Percentiles rank a stretch among this genome's conserved stretches.
Evolutionary conservation across 2,888 invertebrate genomes (phyloP).

Genomic region (Venusia cambrica): DNA sequence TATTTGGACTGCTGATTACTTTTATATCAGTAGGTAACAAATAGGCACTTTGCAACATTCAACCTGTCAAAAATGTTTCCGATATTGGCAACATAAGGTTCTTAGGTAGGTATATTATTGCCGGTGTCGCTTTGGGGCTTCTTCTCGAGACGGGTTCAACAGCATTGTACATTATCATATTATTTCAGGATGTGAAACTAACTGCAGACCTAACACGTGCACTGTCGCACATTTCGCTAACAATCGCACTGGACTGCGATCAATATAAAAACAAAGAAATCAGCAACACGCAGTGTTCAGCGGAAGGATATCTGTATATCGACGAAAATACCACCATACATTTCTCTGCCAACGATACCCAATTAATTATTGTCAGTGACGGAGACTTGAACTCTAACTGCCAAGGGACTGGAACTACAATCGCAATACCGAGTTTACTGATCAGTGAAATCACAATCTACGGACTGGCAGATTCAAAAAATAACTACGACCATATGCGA

Average conservation of each 20-base stretch:
- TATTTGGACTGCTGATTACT: too few species aligned
- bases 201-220: slow-evolving; percentile 56
- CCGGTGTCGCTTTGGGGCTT: too few species aligned
- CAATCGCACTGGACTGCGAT: slow-evolving; percentile 55
- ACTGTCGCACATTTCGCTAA: slow-evolving; percentile 46
- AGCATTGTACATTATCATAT: background rate
- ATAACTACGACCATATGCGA: slow-evolving; percentile 63
- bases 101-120: too few species aligned
- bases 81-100: too few species aligned
- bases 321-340: slow-evolving; percentile 41
- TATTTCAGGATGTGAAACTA: slow-evolving; percentile 49
- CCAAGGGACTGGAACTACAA: slow-evolving; percentile 26
- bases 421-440: slow-evolving; percentile 42
- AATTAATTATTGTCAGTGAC: slow-evolving; percentile 40
- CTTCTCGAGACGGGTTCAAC: background rate
- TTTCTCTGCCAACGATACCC: slow-evolving; percentile 45
- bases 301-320: slow-evolving; percentile 49
- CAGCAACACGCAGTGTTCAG: slow-evolving; percentile 4
- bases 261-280: slow-evolving; percentile 24
- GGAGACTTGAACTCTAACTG: slow-evolving; percentile 51
- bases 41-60: too few species aligned
- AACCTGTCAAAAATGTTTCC: too few species aligned
- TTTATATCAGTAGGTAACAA: too few species aligned
- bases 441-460: slow-evolving; percentile 53
- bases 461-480: slow-evolving; percentile 53